Evolutionary conservation across 2,113 vertebrate species (phyloP).

Genomic region (Corythornis cristatus): DNA sequence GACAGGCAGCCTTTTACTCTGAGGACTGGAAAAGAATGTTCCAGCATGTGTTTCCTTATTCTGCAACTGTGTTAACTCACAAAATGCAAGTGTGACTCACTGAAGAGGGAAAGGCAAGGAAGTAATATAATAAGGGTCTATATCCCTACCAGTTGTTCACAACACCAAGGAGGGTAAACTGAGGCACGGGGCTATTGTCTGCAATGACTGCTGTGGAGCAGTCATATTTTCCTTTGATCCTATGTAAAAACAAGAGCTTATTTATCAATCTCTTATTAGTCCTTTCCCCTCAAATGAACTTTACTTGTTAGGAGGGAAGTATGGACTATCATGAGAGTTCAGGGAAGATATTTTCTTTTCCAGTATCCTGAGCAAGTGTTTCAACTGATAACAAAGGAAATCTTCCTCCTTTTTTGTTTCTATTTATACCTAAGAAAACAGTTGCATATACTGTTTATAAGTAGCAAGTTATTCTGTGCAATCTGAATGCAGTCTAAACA

Average conservation of each 20-base stretch:
- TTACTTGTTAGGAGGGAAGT: neutral
- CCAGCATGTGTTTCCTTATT: neutral
- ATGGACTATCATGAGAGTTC: neutral
- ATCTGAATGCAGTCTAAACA: constrained; percentile 5
- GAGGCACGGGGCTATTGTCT: neutral
- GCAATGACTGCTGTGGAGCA: neutral
- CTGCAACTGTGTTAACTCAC: neutral
- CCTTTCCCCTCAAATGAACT: neutral
- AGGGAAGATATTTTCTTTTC: neutral
- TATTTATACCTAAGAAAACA: neutral
- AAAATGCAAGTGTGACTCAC: neutral
- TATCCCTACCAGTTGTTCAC: neutral
- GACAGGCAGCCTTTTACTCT: neutral
- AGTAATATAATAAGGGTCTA: neutral
- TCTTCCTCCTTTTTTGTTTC: neutral
- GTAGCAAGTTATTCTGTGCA: neutral
- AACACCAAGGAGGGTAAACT: neutral
- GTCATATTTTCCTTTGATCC: neutral
- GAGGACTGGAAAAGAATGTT: neutral
- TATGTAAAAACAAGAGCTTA: neutral
- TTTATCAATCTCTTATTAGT: neutral
- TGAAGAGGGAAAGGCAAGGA: neutral
- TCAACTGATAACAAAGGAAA: neutral
- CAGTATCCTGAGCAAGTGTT: neutral
- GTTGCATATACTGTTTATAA: neutral